Base-by-base conservation (phyloP, 2,797 vertebrate genomes). In the Cryptoblepharus egeriae region DNA sequence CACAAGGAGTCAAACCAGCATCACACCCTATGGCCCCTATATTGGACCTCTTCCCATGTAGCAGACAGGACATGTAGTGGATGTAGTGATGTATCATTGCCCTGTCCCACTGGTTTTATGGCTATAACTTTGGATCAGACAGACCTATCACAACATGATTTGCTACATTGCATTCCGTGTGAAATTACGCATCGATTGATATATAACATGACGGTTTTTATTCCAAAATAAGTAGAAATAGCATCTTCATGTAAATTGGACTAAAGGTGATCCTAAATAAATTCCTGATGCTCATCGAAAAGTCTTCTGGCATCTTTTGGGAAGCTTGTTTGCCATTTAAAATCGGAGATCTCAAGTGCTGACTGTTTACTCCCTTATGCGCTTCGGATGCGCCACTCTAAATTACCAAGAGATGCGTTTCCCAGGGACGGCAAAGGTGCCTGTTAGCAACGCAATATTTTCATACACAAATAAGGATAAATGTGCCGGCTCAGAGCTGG, bases 181-280 rank as follows among this genome's bases (percentile, higher is more conserved):
- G n/a, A n/a, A n/a, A n/a, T n/a, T n/a, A n/a, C n/a, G n/a, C n/a
- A n/a, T n/a, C n/a, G n/a, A n/a, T n/a, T n/a, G n/a, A n/a, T n/a
- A n/a, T n/a, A n/a, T n/a, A n/a, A n/a, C n/a, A n/a, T n/a, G n/a
- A n/a, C n/a, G n/a, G n/a, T n/a, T n/a, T n/a, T n/a, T n/a, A n/a
- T n/a, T n/a, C n/a, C n/a, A n/a, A n/a, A n/a, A n/a, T n/a, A n/a
- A n/a, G n/a, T n/a, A n/a, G n/a, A n/a, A n/a, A n/a, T n/a, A 79
- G 49, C 68, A 86, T 84, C 76, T 61, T 63, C 28, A 16, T 76
- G 37, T 52, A 80, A 82, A 86, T 90, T 79, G 82, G 88, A 83
- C 60, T 84, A 81, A 82, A 70, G 39, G 68, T 68, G 39, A 0
- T 22, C 82, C 57, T 39, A 78, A 75, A 6, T 67, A 82, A 82